phyloP scores from a whole-genome alignment of 2,797 vertebrate species.

The Pygocentrus nattereri region DNA sequence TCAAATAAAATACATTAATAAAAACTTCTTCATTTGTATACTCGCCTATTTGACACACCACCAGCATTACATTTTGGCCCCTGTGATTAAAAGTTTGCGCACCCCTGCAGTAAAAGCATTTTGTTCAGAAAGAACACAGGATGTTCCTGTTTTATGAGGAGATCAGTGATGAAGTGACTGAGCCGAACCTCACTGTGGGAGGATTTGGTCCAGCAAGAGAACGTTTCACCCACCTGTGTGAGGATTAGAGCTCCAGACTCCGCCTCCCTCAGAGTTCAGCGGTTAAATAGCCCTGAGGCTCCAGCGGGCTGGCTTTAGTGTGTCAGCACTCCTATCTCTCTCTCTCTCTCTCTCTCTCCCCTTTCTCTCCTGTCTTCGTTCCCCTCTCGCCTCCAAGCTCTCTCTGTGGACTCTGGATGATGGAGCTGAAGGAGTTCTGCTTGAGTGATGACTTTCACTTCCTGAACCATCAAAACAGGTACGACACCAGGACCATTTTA shows the following conservation, averaged over 20 bases:
- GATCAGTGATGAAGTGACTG: no score
- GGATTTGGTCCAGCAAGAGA: slow-evolving; percentile 47
- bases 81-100: no score
- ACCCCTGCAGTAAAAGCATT: no score
- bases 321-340: slow-evolving; percentile 26
- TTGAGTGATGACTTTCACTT: slow-evolving; percentile 60
- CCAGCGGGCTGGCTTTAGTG: slow-evolving; percentile 33
- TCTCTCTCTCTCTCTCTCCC: background rate
- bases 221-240: slow-evolving; percentile 52
- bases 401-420: slow-evolving; percentile 9
- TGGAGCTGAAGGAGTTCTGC: slow-evolving; percentile 64
- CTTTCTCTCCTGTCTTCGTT: slow-evolving; percentile 1
- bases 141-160: no score
- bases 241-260: slow-evolving; percentile 62
- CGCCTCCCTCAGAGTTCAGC: slow-evolving; percentile 56
- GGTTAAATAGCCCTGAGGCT: slow-evolving; percentile 69
- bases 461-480: slow-evolving; percentile 58
- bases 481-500: no score
- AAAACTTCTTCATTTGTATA: no score
- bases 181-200: background rate
- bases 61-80: no score
- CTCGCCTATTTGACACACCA: no score
- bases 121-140: no score
- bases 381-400: slow-evolving; percentile 1
- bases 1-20: no score